A percentile compares a stretch with the other conserved stretches of the same genome.
Conservation (phyloP, 2,113 vertebrate species). For the Serinus canaria region DNA sequence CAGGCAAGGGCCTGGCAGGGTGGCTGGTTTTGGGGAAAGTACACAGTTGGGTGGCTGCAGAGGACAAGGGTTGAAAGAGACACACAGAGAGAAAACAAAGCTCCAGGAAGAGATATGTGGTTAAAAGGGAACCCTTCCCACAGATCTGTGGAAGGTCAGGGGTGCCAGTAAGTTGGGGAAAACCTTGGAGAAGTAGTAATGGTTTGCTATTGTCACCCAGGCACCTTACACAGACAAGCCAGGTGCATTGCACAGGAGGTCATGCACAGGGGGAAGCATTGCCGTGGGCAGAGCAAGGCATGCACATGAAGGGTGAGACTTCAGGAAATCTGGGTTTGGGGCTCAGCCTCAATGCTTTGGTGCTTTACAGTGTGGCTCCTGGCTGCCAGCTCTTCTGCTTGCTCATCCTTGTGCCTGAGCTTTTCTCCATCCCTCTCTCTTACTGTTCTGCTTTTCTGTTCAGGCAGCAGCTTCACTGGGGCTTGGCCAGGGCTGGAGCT, state of each 20-base stretch:
- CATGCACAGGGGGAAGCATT: rapidly evolving
- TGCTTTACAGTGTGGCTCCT: neutral
- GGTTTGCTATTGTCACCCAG: neutral
- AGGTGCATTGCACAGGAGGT: neutral
- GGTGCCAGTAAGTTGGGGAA: neutral
- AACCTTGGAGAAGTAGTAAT: neutral
- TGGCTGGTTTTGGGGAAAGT: neutral
- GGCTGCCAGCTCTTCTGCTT: neutral
- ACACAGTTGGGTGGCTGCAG: neutral
- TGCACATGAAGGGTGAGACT: neutral
- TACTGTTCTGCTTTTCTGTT: neutral
- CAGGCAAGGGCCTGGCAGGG: neutral
- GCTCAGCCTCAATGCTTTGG: neutral
- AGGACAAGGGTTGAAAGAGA: neutral
- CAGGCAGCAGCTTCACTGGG: neutral
- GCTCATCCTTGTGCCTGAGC: neutral
- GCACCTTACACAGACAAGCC: neutral
- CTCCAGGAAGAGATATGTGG: neutral
- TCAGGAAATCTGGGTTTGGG: neutral
- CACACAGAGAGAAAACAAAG: neutral
- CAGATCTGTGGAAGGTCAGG: neutral
- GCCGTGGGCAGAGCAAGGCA: neutral
- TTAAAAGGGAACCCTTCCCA: neutral
- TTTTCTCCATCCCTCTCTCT: neutral
- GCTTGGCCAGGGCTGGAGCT: neutral